Conservation (phyloP, 2,113 vertebrate species). For the Dasyurus viverrinus region DNA sequence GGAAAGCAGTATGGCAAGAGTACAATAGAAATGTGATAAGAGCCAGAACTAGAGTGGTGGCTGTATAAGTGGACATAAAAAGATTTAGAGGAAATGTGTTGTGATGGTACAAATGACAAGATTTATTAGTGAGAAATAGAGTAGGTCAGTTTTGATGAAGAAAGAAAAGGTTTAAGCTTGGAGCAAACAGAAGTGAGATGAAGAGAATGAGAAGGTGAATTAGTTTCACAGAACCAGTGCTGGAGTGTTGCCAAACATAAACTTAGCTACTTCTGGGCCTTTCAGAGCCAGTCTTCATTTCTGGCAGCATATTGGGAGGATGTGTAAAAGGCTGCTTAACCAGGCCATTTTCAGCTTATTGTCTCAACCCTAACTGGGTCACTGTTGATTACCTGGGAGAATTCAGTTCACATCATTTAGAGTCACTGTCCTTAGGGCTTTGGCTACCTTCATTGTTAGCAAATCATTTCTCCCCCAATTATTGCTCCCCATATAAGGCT, state of each 20-base stretch:
- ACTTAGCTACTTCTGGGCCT: background rate
- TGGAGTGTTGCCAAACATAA: background rate
- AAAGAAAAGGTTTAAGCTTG: background rate
- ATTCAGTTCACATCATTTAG: constrained; percentile 1
- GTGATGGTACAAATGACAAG: background rate
- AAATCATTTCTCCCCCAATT: constrained; percentile 51
- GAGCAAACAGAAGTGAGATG: background rate
- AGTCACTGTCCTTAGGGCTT: constrained; percentile 32
- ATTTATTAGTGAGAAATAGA: background rate
- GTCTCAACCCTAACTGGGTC: background rate
- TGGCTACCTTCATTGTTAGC: constrained; percentile 25
- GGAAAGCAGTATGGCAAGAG: background rate
- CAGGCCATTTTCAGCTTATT: background rate
- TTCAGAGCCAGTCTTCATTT: background rate
- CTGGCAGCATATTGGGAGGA: background rate
- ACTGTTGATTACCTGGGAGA: constrained; percentile 43
- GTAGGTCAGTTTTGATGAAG: background rate
- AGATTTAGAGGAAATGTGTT: background rate
- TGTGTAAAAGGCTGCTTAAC: background rate
- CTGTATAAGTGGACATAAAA: rapidly evolving
- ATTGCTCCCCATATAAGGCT: constrained; percentile 52
- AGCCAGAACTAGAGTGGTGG: background rate
- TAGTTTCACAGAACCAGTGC: background rate
- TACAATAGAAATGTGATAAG: background rate
- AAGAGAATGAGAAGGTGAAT: background rate